Conservation (phyloP, 2,888 invertebrate species). For the Luperina nickerlii region DNA sequence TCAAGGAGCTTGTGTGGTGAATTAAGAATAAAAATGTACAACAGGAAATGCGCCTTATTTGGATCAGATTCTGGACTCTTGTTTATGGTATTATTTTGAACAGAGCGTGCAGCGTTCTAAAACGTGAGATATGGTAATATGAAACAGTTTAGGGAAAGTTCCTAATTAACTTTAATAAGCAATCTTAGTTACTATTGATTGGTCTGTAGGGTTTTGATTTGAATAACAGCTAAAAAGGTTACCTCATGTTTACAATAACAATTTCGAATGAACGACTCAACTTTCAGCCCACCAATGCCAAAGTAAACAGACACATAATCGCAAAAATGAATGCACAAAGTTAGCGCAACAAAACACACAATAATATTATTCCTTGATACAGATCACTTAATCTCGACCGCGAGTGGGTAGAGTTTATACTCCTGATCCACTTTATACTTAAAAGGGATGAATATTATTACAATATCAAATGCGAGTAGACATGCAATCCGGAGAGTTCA, state of each 20-base stretch:
- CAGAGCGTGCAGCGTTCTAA: neutral
- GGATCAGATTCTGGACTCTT: constrained; percentile 1
- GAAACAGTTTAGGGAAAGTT: neutral
- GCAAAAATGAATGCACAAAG: constrained; percentile 19
- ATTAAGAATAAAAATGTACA: constrained; percentile 63
- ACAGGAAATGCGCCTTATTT: constrained; percentile 32
- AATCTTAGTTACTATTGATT: neutral
- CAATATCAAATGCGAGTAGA: constrained; percentile 80
- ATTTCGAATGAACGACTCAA: neutral
- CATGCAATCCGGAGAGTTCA: constrained; percentile 83
- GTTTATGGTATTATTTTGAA: neutral
- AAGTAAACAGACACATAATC: constrained; percentile 19
- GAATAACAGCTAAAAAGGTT: neutral
- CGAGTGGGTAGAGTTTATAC: constrained; percentile 55
- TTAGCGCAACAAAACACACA: constrained; percentile 39
- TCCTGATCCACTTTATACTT: constrained; percentile 77
- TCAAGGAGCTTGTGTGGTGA: constrained; percentile 69
- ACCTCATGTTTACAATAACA: neutral
- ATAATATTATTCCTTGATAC: constrained; percentile 54
- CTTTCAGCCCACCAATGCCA: neutral
- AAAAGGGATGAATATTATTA: constrained; percentile 84
- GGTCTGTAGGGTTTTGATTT: neutral
- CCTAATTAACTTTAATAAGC: neutral
- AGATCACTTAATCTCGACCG: constrained; percentile 56
- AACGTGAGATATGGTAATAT: neutral